Conservation (phyloP, 35 echinoderm and acorn worm genomes). For the Diadema setosum region DNA sequence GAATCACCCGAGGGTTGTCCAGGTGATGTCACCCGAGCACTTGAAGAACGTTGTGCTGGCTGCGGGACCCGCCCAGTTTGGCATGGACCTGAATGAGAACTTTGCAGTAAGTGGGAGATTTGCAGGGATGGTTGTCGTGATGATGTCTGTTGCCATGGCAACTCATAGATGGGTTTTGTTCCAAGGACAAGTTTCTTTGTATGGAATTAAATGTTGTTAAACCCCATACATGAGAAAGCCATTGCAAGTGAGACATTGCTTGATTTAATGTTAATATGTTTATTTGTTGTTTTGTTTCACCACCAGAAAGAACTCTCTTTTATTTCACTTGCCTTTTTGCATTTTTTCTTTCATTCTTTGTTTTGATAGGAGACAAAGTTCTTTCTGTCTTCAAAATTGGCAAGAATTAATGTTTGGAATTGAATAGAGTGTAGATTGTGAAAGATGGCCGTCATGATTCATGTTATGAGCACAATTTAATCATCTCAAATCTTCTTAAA, state of each 20-base stretch:
- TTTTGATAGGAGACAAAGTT: too few relatives aligned
- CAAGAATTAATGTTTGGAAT: too few relatives aligned
- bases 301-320: too few relatives aligned
- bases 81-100: constrained; percentile 55
- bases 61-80: constrained; percentile 95
- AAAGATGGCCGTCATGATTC: too few relatives aligned
- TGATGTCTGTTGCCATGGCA: too few relatives aligned
- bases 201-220: neutral
- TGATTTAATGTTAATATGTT: neutral
- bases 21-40: constrained; percentile 54
- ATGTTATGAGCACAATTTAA: too few relatives aligned
- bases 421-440: too few relatives aligned
- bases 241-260: neutral
- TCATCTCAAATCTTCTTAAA: too few relatives aligned
- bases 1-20: constrained; percentile 85
- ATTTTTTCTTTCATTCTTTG: too few relatives aligned
- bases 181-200: neutral
- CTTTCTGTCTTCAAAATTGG: too few relatives aligned
- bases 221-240: neutral
- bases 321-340: too few relatives aligned
- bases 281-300: neutral
- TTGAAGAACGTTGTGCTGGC: constrained; percentile 65
- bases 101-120: constrained; percentile 49
- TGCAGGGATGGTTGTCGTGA: too few relatives aligned
- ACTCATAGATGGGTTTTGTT: neutral